These are phyloP conservation scores for Strigamia crassipes DNA, from an alignment of 2,888 invertebrate genomes.

Conservation along the genomic window DNA sequence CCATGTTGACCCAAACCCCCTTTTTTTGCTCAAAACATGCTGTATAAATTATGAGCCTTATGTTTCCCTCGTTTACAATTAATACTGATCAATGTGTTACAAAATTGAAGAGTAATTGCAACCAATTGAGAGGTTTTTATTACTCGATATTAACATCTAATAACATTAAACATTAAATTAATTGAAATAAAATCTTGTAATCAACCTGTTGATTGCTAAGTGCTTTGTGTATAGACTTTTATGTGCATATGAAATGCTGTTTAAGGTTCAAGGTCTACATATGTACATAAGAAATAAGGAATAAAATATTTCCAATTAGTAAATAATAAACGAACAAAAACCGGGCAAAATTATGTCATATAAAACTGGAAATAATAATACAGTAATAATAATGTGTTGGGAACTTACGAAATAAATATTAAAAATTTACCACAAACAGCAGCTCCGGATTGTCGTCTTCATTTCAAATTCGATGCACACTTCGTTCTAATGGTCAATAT, in stretches of 20 bases:
- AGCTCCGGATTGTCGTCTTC: background rate
- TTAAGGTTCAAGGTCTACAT: no score
- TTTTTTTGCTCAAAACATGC: no score
- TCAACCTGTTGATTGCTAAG: background rate
- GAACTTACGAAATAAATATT: background rate
- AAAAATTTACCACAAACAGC: background rate
- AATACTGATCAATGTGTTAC: no score
- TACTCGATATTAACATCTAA: background rate
- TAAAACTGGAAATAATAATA: background rate
- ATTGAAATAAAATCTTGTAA: background rate
- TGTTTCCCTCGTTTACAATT: no score
- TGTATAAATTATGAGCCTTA: no score
- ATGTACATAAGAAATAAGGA: no score
- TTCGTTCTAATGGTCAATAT: background rate
- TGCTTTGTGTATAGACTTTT: background rate
- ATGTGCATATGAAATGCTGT: background rate
- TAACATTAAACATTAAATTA: background rate
- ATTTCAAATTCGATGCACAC: slow-evolving; percentile 22
- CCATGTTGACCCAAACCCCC: no score
- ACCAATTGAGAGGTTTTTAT: background rate
- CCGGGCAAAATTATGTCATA: no score
- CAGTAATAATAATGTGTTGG: background rate
- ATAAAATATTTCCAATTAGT: no score
- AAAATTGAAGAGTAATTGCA: no score
- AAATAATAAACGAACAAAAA: no score